Base-by-base conservation (phyloP, 2,888 invertebrate genomes). In the Himalopsyche tibetana region DNA sequence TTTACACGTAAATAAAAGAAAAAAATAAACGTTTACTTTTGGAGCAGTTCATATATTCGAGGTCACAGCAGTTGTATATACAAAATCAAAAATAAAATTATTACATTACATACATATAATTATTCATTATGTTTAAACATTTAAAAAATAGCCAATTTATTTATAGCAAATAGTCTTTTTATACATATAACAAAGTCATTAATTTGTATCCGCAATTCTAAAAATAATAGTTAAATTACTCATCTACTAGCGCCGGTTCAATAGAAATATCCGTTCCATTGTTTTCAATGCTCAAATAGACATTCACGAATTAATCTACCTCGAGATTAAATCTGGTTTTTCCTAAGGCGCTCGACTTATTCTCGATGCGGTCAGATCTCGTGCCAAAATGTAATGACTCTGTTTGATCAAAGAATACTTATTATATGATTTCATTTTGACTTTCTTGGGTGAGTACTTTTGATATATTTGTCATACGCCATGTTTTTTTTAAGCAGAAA, bases 241-340 rank as follows among this genome's bases (percentile, higher is more conserved):
- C 63, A 63, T 63, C 63, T 63, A 3, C 63, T 63, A 63, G 63
- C 63, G 63, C 63, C 63, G 63, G 63, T 63, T 63, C 19, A 63
- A 63, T 28, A 63, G 63, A 11, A 9, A 63, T 28, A 63, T 63
- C 63, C 63, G 63, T 63, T 63, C 19, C 28, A 63, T 63, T 63
- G 63, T 63, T 63, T 63, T 63, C 63, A 63, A 63, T 63, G 63
- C 19, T 63, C 63, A 63, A 63, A 63, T 63, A 28, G 63, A 63
- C 63, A 63, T 63, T 63, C 63, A 63, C 63, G 63, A 63, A 19
- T 63, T 63, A 63, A 84, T 63, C 56, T 84, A 84, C 19, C 63
- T 84, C 63, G 56, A 84, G 80, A 82, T 63, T 38, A 36, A 42
- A 82, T 84, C 86, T 84, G 86, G 86, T 56, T 82, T 86, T 86